Conservation (phyloP, 2,888 invertebrate genomes). For the Lochmaea crataegi region DNA sequence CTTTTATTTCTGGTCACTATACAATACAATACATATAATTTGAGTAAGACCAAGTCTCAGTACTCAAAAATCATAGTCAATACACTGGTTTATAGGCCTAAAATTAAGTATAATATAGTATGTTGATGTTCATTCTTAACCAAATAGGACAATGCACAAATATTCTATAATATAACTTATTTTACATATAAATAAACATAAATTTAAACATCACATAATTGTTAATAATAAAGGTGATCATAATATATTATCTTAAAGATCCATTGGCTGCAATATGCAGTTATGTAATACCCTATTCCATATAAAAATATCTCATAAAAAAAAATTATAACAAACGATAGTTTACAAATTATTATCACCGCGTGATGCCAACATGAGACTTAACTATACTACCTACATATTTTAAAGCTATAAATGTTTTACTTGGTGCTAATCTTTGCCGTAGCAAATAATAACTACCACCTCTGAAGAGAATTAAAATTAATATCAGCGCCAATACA, state of each 20-base stretch:
- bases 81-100: too few relatives aligned
- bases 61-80: too few relatives aligned
- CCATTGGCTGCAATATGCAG: not conserved
- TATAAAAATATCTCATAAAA: slow-evolving; percentile 14
- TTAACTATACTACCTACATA: slow-evolving; percentile 79
- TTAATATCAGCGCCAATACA: slow-evolving; percentile 71
- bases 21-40: too few relatives aligned
- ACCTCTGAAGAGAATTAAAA: slow-evolving; percentile 74
- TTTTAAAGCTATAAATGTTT: slow-evolving; percentile 77
- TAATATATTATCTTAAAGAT: not conserved
- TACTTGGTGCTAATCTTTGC: slow-evolving; percentile 77
- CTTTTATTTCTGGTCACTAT: too few relatives aligned
- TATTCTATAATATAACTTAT: not conserved
- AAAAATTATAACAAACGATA: slow-evolving; percentile 15
- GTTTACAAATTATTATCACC: slow-evolving; percentile 41
- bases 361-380: slow-evolving; percentile 63
- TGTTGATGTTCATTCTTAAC: too few relatives aligned
- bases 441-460: slow-evolving; percentile 79
- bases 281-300: slow-evolving; percentile 8
- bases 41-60: too few relatives aligned
- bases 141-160: too few relatives aligned
- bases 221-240: not conserved
- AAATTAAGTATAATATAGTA: too few relatives aligned
- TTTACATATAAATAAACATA: not conserved
- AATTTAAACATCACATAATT: not conserved